phyloP scores from a whole-genome alignment of 2,113 vertebrate genomes.

The Planiliza haematocheilus region DNA sequence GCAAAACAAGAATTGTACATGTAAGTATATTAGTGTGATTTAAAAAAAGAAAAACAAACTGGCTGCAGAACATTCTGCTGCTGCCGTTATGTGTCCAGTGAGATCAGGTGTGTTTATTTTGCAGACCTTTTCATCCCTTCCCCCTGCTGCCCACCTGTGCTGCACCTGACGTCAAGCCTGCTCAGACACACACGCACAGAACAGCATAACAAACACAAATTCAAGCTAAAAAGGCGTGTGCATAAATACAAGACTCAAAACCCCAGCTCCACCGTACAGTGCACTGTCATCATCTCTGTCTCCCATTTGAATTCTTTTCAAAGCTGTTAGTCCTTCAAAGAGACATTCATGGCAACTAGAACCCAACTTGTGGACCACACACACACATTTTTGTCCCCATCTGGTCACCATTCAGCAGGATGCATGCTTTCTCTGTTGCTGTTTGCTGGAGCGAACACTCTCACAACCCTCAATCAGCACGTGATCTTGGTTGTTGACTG shows the following conservation, averaged over 20 bases:
- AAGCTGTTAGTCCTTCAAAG: slow-evolving; percentile 69
- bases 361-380: slow-evolving; percentile 46
- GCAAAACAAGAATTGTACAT: not conserved
- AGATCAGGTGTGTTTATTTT: slow-evolving; percentile 78
- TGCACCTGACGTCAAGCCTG: slow-evolving; percentile 69
- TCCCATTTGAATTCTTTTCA: slow-evolving; percentile 68
- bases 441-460: slow-evolving; percentile 60
- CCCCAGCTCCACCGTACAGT: slow-evolving; percentile 33
- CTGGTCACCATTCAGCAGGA: slow-evolving; percentile 73
- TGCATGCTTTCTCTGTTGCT: slow-evolving; percentile 65
- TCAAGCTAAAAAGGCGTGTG: slow-evolving; percentile 8
- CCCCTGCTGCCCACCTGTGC: slow-evolving; percentile 72
- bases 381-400: slow-evolving; percentile 71
- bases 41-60: too few species aligned
- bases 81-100: slow-evolving; percentile 31
- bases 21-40: not conserved
- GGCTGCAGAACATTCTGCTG: slow-evolving; percentile 27
- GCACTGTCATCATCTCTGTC: slow-evolving; percentile 50
- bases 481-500: slow-evolving; percentile 38
- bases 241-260: slow-evolving; percentile 23
- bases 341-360: slow-evolving; percentile 47
- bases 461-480: slow-evolving; percentile 61
- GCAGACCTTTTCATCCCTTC: slow-evolving; percentile 66
- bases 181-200: slow-evolving; percentile 36
- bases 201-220: slow-evolving; percentile 37